These are phyloP conservation scores for Ciconia stormi DNA, from an alignment of 2,113 vertebrate species.

Conservation along the genomic window DNA sequence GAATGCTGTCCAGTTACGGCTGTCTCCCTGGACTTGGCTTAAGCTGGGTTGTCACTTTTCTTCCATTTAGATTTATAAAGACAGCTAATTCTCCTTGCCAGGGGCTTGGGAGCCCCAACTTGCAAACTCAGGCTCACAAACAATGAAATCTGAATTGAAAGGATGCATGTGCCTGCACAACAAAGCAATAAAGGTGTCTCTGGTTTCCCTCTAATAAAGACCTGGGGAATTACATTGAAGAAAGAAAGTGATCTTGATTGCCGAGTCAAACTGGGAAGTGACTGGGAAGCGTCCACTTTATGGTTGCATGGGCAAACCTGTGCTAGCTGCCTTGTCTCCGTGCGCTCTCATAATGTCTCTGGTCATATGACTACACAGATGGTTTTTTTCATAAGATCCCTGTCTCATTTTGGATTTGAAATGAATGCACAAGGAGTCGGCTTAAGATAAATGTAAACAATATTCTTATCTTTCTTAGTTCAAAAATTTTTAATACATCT, in stretches of 20 bases:
- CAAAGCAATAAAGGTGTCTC: not conserved
- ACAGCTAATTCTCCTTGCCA: not conserved
- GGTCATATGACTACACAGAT: not conserved
- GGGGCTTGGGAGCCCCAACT: not conserved
- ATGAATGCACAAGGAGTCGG: not conserved
- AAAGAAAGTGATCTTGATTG: not conserved
- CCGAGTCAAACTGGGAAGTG: not conserved
- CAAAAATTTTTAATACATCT: not conserved
- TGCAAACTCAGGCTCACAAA: not conserved
- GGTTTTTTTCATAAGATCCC: not conserved
- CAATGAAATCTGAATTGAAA: not conserved
- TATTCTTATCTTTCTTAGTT: not conserved
- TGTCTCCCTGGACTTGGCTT: not conserved
- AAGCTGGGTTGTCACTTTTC: not conserved
- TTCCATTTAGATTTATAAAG: not conserved
- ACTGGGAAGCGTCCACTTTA: not conserved
- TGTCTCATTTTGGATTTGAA: not conserved
- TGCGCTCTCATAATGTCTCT: not conserved
- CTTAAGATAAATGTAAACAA: not conserved
- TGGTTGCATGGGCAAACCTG: not conserved
- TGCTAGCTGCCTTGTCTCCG: not conserved
- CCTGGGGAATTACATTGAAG: not conserved
- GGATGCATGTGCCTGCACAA: not conserved
- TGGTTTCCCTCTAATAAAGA: not conserved
- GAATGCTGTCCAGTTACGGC: not conserved